Conservation (phyloP, 2,888 invertebrate species). For the Syrphus vitripennis region DNA sequence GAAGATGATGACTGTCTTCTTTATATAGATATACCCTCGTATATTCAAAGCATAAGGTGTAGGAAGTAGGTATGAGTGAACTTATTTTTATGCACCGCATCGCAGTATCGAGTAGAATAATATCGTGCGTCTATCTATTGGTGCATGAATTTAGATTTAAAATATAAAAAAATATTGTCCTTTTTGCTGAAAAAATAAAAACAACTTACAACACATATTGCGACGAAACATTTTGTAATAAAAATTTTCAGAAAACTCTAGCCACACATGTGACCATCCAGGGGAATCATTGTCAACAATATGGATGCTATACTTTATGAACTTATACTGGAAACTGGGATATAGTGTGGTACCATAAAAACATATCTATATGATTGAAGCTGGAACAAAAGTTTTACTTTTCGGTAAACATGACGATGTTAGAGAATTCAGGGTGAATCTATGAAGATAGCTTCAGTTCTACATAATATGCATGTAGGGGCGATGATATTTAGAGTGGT, state of each 20-base stretch:
- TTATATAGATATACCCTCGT: neutral
- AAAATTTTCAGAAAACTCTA: conserved; percentile 67
- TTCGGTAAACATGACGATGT: neutral
- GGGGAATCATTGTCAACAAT: conserved; percentile 45
- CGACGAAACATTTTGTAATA: conserved; percentile 66
- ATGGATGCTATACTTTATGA: neutral
- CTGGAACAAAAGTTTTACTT: neutral
- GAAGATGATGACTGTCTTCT: neutral
- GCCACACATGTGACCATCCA: conserved; percentile 61
- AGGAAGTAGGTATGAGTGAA: conserved; percentile 9
- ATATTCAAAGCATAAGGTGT: neutral
- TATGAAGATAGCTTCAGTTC: no score
- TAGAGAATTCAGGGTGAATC: neutral
- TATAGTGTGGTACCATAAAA: neutral
- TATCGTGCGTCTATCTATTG: conserved; percentile 28
- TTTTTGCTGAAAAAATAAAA: neutral
- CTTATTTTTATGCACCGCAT: conserved; percentile 51
- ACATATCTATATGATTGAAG: neutral
- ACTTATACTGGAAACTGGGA: neutral
- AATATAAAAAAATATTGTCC: conserved; percentile 23
- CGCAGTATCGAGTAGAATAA: conserved; percentile 8
- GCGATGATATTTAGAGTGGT: conserved; percentile 12
- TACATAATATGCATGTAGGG: neutral
- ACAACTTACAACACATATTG: conserved; percentile 56
- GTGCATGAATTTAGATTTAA: conserved; percentile 63